Conservation (phyloP, 2,888 invertebrate species). For the Tanytarsus gracilentus region DNA sequence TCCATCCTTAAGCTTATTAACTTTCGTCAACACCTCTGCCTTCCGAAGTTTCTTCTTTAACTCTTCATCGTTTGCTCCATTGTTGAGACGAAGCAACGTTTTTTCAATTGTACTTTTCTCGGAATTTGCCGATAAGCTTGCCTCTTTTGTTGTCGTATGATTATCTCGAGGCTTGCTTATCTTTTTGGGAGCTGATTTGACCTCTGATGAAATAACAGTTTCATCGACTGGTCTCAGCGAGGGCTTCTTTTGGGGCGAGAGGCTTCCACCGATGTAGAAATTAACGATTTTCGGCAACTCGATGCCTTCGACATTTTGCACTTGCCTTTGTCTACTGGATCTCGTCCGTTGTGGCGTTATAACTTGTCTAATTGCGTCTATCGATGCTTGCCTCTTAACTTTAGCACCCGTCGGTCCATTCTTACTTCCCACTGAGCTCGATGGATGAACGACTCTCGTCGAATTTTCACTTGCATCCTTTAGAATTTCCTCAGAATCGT, state of each 20-base stretch:
- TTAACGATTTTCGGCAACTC: constrained; percentile 33
- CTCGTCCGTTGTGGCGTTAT: constrained; percentile 33
- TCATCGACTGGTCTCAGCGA: neutral
- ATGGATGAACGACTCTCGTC: constrained; percentile 19
- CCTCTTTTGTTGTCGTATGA: constrained; percentile 35
- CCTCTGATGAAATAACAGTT: neutral
- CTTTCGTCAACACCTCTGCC: constrained; percentile 58
- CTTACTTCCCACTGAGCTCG: constrained; percentile 2
- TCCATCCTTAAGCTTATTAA: constrained; percentile 57
- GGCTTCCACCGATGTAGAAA: constrained; percentile 40
- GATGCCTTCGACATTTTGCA: constrained; percentile 34
- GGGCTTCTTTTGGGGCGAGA: constrained; percentile 40
- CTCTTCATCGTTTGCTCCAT: constrained; percentile 59
- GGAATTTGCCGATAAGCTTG: constrained; percentile 30
- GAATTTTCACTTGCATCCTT: neutral
- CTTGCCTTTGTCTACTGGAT: constrained; percentile 30
- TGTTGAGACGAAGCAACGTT: constrained; percentile 40
- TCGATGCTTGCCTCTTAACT: neutral
- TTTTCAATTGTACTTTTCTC: constrained; percentile 39
- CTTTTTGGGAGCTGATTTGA: constrained; percentile 30
- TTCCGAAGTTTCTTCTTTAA: constrained; percentile 58
- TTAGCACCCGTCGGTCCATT: neutral
- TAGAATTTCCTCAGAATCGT: neutral
- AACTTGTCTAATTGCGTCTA: constrained; percentile 30
- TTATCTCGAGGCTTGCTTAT: constrained; percentile 35